phyloP scores from a whole-genome alignment of 2,888 invertebrate species.

The Psococerastis gibbosa region DNA sequence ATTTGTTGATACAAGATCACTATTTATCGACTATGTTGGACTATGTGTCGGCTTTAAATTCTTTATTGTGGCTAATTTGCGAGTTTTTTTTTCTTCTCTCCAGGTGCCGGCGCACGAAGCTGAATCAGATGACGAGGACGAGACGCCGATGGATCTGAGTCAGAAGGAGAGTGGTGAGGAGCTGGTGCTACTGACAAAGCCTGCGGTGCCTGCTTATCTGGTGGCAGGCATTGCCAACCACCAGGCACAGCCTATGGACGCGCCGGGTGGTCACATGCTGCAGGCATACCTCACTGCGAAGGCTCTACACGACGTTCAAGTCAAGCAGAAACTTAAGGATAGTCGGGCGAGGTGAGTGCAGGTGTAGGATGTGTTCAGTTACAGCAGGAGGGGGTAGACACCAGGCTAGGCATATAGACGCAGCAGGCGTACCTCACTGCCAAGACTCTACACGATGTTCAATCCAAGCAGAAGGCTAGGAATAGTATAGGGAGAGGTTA shows the following conservation, averaged over 20 bases:
- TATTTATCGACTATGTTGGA: no score
- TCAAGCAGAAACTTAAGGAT: constrained; percentile 51
- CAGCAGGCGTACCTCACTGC: constrained; percentile 54
- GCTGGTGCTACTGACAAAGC: constrained; percentile 3
- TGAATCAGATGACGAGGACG: not conserved
- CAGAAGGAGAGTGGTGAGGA: not conserved
- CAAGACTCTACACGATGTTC: constrained; percentile 46
- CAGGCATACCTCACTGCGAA: constrained; percentile 55
- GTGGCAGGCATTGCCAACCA: constrained; percentile 10
- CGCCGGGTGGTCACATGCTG: constrained; percentile 39
- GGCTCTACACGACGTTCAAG: constrained; percentile 46
- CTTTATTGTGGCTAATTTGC: no score
- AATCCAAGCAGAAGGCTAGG: constrained; percentile 53
- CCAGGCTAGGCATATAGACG: no score
- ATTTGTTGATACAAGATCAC: no score
- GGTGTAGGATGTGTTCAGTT: no score
- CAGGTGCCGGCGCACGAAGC: not conserved
- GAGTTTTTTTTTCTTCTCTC: no score
- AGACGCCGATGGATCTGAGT: constrained; percentile 5
- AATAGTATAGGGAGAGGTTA: no score
- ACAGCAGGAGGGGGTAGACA: no score
- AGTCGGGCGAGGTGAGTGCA: no score
- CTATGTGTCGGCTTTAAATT: no score
- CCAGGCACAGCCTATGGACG: constrained; percentile 12
- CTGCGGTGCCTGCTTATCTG: constrained; percentile 10